Base-by-base conservation (phyloP, 2,888 invertebrate genomes). In the Shargacucullia verbasci region DNA sequence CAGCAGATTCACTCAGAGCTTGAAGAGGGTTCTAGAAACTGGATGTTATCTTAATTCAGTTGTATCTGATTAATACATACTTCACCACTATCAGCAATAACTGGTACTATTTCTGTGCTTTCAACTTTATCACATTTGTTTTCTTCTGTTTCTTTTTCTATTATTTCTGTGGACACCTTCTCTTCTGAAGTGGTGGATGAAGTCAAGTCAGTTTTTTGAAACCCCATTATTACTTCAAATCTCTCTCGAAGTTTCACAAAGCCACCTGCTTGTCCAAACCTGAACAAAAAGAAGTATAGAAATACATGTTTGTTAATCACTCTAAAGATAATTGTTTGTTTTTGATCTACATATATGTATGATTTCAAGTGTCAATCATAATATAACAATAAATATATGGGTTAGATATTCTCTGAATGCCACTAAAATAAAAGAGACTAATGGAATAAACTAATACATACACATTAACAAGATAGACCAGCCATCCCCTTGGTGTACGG, bases 401-500 rank as follows among this genome's bases (percentile, higher is more conserved):
- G n/a, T n/a, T n/a, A n/a, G n/a, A n/a, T n/a, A n/a, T n/a, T n/a
- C n/a, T n/a, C n/a, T n/a, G n/a, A n/a, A n/a, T n/a, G n/a, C n/a
- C n/a, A n/a, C n/a, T n/a, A n/a, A n/a, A n/a, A 10, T 25, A 39
- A 20, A 15, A 1, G 0, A 10, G 5, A 33, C 33, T 4, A 33
- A 8, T 29, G 29, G 2, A 7, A 11, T 25, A 20, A 38, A 58
- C 20, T 13, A 31, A n/a, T 29, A 87, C 88, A 83, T 88, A 96
- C 95, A 95, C 95, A 95, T 99, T 99, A 64, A 99, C 97, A 70
- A 99, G 95, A 95, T 99, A 99, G 62, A 99, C 98, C 70, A 99
- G 96, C 99, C 99, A 99, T 58, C 99, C 99, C 73, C 98, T 96
- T 11, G 98, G 98, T 77, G 96, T 96, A 81, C 99, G 96, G 52